Evolutionary conservation across 2,888 invertebrate species (phyloP).

Genomic region (Morpho helenor): DNA sequence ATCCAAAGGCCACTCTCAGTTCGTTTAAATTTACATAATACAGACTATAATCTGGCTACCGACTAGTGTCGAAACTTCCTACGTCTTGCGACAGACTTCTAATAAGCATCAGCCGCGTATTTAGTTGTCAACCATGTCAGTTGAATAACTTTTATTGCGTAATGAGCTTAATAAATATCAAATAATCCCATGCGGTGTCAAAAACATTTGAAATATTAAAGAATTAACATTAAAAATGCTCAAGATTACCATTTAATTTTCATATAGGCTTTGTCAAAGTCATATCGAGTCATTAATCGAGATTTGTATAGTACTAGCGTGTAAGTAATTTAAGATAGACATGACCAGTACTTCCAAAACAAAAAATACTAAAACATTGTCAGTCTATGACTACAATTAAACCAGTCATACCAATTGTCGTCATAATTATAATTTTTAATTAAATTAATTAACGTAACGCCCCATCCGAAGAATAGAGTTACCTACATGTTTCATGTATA

Average conservation of each 20-base stretch:
- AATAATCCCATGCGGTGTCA: conserved; percentile 29
- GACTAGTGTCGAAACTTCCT: conserved; percentile 63
- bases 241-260: conserved; percentile 14
- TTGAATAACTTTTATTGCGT: conserved; percentile 65
- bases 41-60: conserved; percentile 48
- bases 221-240: conserved; percentile 25
- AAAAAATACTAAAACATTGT: too few relatives aligned
- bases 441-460: too few relatives aligned
- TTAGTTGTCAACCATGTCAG: conserved; percentile 58
- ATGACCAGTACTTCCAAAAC: too few relatives aligned
- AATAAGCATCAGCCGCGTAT: conserved; percentile 52
- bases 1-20: conserved; percentile 9
- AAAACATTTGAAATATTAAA: conserved; percentile 23
- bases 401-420: too few relatives aligned
- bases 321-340: too few relatives aligned
- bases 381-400: too few relatives aligned
- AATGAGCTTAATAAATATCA: conserved; percentile 45
- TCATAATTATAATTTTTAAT: too few relatives aligned
- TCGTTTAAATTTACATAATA: conserved; percentile 52
- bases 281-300: conserved; percentile 2
- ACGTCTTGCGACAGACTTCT: conserved; percentile 53
- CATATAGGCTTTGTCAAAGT: conserved; percentile 12
- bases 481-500: too few relatives aligned
- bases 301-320: not conserved
- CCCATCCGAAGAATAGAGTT: too few relatives aligned